A percentile compares a stretch with the other conserved stretches of the same genome.
phyloP scores from a whole-genome alignment of 1,140 invertebrate species.

The Drosophila arawakana region DNA sequence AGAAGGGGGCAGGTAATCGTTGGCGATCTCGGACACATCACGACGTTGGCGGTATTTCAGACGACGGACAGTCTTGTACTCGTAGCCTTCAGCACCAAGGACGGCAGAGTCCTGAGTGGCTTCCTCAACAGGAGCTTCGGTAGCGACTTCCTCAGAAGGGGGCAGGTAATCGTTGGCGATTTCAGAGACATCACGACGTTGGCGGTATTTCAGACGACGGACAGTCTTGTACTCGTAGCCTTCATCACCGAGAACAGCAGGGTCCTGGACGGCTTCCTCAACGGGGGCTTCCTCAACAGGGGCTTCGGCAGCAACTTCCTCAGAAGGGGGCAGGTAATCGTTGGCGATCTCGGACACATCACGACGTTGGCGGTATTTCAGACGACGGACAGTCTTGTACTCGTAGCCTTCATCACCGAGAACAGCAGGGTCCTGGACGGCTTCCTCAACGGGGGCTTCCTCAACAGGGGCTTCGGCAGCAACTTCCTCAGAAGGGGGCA shows the following conservation, averaged over 20 bases:
- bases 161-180: conserved; percentile 55
- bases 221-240: conserved; percentile 56
- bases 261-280: conserved; percentile 29
- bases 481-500: conserved; percentile 42
- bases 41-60: conserved; percentile 48
- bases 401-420: conserved; percentile 52
- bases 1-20: conserved; percentile 49
- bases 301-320: conserved; percentile 30
- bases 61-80: conserved; percentile 54
- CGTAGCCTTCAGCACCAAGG: conserved; percentile 47
- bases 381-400: conserved; percentile 56
- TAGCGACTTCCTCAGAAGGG: conserved; percentile 30
- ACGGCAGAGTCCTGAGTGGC: conserved; percentile 35
- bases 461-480: conserved; percentile 4
- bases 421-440: conserved; percentile 28
- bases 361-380: conserved; percentile 57
- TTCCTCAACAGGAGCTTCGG: conserved; percentile 25
- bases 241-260: conserved; percentile 43
- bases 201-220: conserved; percentile 47
- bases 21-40: conserved; percentile 48
- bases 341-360: conserved; percentile 60
- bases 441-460: conserved; percentile 9
- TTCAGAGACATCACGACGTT: conserved; percentile 59
- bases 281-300: not conserved
- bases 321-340: conserved; percentile 62